Evolutionary conservation across 2,888 invertebrate species (phyloP), one percentile per base, ranked within the genome.

Genomic region (Zygogramma bicolorata): DNA sequence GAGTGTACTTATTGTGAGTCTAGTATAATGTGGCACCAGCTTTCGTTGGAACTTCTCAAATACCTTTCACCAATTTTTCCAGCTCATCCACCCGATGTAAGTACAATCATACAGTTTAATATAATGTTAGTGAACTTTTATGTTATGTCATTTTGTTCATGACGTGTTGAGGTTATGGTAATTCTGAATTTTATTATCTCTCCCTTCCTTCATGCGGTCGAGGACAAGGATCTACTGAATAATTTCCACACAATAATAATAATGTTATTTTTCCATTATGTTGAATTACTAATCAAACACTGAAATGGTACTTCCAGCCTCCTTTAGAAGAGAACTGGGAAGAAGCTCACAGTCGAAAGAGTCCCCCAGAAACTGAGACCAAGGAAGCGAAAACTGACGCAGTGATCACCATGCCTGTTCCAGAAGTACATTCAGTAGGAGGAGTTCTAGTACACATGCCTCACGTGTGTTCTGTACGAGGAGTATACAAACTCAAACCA

Each of bases 1-100:
- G 97, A 97, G 85, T 99, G 98, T 84, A 92, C 93, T 65, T 96
- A 95, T 85, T 99, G 98, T 87, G 97, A 97, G 85, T 94, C 97
- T 68, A 93, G 95, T 29, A 95, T 97, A 34, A 94, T 97, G 88
- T 98, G 98, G 95, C 97, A 98, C 87, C 98, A 97, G 86, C 88
- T 98, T 38, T 93, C 95, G 10, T 90, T 95, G 65, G 92, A 93
- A 80, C 88, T 97, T 38, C 91, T 97, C 29, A 92, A 93, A 75
- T 95, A 94, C 80, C 90, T 96, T 83, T 93, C 93, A 65, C 95
- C 95, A 1, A 90, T 92, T 79, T 90, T 91, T 84, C 93, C 93
- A 15, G 91, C 92, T 40, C 90, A 92, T 80, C 93, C 93, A 71
- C 92, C 94, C 34, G 94, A 94, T 88, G 94, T 95, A 88, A 90